These are phyloP conservation scores for Eustalomyia histrio DNA, from an alignment of 2,888 invertebrate genomes.

Conservation along the genomic window DNA sequence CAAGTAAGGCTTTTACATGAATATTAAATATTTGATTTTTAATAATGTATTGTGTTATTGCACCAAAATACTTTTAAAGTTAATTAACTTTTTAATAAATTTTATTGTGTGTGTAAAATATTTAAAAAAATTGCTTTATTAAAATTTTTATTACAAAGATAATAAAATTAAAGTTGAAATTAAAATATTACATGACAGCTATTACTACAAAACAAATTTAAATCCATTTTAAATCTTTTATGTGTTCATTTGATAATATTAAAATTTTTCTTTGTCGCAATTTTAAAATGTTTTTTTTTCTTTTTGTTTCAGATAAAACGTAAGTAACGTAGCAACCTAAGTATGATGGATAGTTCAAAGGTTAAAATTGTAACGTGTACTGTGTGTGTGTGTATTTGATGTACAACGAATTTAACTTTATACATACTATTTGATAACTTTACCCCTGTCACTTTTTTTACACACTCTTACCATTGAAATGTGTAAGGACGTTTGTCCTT, in stretches of 20 bases:
- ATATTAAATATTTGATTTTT: too few relatives aligned
- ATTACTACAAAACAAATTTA: not conserved
- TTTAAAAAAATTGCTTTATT: too few relatives aligned
- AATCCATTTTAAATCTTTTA: not conserved
- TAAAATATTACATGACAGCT: too few relatives aligned
- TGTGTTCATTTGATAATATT: not conserved
- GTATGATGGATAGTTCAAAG: conserved; percentile 44
- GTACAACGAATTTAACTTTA: not conserved
- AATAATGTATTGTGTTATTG: too few relatives aligned
- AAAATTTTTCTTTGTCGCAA: not conserved
- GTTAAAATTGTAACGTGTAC: conserved; percentile 1
- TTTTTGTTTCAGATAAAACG: not conserved
- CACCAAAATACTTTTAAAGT: too few relatives aligned
- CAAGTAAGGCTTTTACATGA: too few relatives aligned
- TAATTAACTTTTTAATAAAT: too few relatives aligned
- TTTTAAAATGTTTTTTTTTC: not conserved
- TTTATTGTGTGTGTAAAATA: too few relatives aligned
- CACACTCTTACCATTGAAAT: not conserved
- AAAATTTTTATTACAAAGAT: too few relatives aligned
- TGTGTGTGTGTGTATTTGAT: too few relatives aligned
- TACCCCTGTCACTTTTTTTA: not conserved
- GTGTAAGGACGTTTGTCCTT: not conserved
- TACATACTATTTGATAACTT: not conserved
- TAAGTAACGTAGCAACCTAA: not conserved
- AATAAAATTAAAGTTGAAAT: too few relatives aligned